Conservation (phyloP, 2,113 vertebrate genomes). For the Ceuthmochares aereus region DNA sequence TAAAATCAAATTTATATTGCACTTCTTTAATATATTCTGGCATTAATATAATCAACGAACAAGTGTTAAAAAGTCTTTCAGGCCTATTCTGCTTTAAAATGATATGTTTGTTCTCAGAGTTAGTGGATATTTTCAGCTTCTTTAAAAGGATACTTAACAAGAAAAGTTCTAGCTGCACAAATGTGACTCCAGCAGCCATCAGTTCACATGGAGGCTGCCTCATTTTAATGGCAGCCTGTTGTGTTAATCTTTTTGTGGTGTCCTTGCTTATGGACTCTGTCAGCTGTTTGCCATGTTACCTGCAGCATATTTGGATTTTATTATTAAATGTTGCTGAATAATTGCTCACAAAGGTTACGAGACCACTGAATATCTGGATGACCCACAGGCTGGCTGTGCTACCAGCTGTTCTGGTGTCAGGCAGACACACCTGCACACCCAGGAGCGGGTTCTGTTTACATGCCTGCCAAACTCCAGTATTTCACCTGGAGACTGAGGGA, state of each 20-base stretch:
- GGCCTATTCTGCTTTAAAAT: slow-evolving; percentile 88
- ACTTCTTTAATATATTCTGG: slow-evolving; percentile 96
- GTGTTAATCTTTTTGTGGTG: neutral
- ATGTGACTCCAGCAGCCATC: neutral
- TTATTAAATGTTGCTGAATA: neutral
- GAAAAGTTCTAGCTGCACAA: neutral
- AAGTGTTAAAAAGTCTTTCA: slow-evolving; percentile 92
- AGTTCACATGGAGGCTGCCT: neutral
- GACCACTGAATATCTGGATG: neutral
- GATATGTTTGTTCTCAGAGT: slow-evolving; percentile 71
- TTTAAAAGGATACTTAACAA: slow-evolving; percentile 48
- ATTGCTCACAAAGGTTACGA: neutral
- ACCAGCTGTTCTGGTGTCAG: neutral
- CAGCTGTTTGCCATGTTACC: neutral
- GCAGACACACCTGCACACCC: neutral
- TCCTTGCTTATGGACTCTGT: neutral
- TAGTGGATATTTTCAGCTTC: slow-evolving; percentile 52
- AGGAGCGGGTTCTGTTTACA: neutral
- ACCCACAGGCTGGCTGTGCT: neutral
- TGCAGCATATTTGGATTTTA: slow-evolving; percentile 2
- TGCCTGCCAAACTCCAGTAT: neutral
- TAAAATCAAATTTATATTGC: slow-evolving; percentile 99
- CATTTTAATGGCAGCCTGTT: neutral
- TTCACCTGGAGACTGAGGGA: neutral
- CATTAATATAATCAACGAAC: slow-evolving; percentile 94